These are phyloP conservation scores for Conus canariensis DNA, from an alignment of 2,888 invertebrate genomes.

Conservation along the genomic window DNA sequence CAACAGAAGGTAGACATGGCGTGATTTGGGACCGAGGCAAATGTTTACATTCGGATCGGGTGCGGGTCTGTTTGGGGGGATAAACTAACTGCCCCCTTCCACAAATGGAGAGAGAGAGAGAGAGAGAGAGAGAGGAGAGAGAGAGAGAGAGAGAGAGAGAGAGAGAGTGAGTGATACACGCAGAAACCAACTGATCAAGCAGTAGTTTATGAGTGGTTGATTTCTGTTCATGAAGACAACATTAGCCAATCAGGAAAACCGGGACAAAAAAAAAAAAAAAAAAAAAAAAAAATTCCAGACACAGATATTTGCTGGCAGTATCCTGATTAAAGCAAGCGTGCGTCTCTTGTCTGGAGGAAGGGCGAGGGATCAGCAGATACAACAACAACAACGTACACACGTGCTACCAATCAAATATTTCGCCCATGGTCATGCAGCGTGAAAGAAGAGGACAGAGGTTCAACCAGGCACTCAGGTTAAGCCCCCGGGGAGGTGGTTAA, in stretches of 20 bases:
- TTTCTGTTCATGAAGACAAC: not conserved
- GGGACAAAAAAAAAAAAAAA: too few relatives aligned
- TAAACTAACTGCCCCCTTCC: not conserved
- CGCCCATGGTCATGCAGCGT: not conserved
- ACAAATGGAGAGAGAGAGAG: conserved; percentile 5
- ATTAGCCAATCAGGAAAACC: not conserved
- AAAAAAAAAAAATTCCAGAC: not conserved
- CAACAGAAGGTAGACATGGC: not conserved
- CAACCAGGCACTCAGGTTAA: conserved; percentile 8
- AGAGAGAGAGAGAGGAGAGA: conserved; percentile 17
- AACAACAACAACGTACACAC: conserved; percentile 23
- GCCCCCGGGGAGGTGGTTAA: not conserved
- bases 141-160: conserved; percentile 28
- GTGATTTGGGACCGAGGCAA: conserved; percentile 1
- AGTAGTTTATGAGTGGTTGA: not conserved
- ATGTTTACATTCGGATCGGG: conserved; percentile 27
- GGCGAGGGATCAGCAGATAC: not conserved
- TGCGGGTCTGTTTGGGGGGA: not conserved
- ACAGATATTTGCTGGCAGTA: not conserved
- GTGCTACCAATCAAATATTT: conserved; percentile 26
- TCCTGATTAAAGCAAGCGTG: not conserved
- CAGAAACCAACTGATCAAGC: not conserved
- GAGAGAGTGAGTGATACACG: not conserved
- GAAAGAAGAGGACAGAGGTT: conserved; percentile 7
- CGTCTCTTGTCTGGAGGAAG: not conserved